Percentiles rank a stretch among this genome's conserved stretches.
phyloP scores from a whole-genome alignment of 2,797 vertebrate genomes.

The Acipenser transmontanus region DNA sequence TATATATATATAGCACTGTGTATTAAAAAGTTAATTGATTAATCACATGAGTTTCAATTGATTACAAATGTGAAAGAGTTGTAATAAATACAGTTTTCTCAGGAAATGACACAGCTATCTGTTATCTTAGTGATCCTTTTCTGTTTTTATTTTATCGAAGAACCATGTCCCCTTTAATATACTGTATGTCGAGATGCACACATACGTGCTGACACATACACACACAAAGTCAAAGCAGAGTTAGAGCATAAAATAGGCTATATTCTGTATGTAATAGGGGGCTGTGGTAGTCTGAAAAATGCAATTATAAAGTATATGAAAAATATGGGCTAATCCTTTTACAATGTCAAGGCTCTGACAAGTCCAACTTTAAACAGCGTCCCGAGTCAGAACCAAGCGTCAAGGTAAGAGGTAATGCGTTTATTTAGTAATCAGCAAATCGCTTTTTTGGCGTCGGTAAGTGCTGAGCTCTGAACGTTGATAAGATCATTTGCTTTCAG shows the following conservation, averaged over 20 bases:
- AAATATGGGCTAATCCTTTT: constrained; percentile 38
- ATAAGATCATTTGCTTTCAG: constrained; percentile 81
- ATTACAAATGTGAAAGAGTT: no score
- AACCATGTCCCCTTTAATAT: not conserved
- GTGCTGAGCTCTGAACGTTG: constrained; percentile 58
- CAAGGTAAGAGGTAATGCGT: constrained; percentile 69
- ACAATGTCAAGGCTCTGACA: constrained; percentile 41
- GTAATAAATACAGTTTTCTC: no score
- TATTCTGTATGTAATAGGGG: not conserved
- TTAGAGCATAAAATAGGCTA: no score
- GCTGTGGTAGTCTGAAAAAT: constrained; percentile 25
- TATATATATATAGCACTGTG: no score
- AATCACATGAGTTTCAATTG: no score
- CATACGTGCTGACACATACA: no score
- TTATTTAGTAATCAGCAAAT: constrained; percentile 83
- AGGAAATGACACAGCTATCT: constrained; percentile 6
- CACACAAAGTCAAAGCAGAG: no score
- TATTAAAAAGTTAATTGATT: no score
- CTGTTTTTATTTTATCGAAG: not conserved
- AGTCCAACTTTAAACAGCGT: constrained; percentile 30
- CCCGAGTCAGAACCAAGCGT: constrained; percentile 39
- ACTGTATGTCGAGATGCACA: no score
- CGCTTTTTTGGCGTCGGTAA: constrained; percentile 65
- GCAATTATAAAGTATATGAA: constrained; percentile 32
- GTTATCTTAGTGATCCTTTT: not conserved